A percentile compares a stretch with the other conserved stretches of the same genome.
Conservation (phyloP, 2,797 vertebrate genomes). For the Carcharodon carcharias region DNA sequence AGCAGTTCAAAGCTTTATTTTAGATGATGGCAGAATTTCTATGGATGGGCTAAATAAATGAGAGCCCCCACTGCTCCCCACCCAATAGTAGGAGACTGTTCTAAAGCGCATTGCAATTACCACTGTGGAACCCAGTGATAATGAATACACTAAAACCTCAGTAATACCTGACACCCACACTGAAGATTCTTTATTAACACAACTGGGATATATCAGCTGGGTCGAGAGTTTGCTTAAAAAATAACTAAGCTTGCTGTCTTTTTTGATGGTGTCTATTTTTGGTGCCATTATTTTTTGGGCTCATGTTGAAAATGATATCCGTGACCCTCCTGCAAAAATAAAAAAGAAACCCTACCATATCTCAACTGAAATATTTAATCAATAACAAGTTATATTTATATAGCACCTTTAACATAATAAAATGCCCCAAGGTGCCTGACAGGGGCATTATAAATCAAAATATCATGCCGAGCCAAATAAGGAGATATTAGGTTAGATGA, state of each 20-base stretch:
- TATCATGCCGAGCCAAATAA: too few relatives aligned
- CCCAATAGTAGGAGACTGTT: background rate
- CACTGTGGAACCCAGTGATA: background rate
- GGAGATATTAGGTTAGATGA: too few relatives aligned
- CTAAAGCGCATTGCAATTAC: background rate
- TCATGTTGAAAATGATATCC: background rate
- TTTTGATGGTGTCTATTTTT: background rate
- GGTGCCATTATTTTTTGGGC: background rate
- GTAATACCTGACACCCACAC: background rate
- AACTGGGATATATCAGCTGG: background rate
- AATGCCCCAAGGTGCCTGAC: too few relatives aligned
- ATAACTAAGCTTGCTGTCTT: background rate
- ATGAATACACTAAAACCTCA: background rate
- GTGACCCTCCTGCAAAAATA: background rate
- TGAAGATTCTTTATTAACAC: background rate
- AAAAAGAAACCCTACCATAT: background rate
- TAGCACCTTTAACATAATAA: too few relatives aligned
- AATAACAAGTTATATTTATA: too few relatives aligned
- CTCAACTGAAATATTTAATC: background rate
- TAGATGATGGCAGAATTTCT: background rate
- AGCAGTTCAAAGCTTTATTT: background rate
- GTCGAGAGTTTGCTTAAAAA: background rate
- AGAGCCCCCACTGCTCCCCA: background rate
- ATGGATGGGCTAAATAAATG: background rate
- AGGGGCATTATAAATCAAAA: too few relatives aligned